Base-by-base conservation (phyloP, 2,113 vertebrate genomes). In the Athene cunicularia region DNA sequence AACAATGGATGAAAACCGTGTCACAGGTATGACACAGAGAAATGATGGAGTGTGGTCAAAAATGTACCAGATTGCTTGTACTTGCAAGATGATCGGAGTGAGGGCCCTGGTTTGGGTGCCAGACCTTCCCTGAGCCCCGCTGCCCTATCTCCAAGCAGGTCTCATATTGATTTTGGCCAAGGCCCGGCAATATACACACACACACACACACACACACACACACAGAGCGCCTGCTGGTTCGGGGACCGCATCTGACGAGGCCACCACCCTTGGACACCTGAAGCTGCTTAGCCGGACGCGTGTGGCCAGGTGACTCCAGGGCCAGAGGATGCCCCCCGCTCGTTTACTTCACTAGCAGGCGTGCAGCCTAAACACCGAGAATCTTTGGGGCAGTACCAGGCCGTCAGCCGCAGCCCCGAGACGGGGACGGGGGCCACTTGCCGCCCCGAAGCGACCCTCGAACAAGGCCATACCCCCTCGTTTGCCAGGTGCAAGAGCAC, bases 211-310 rank as follows among this genome's bases (percentile, higher is more conserved):
- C n/a, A n/a, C n/a, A n/a, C n/a, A n/a, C 26, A 33, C 19, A 1
- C 0, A 0, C 35, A 4, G 59, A 28, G 41, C 4, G 0, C 33
- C 35, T 15, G 22, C 13, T 12, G 28, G 2, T 52, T 56, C 9
- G 35, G 30, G 49, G 39, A 27, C 32, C 1, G 1, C 1, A 1
- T 6, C 30, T 1, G 8, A 8, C 39, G 3, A 20, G 17, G 58
- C 35, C 43, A 8, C 58, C 4, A 0, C 4, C 0, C 28, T 41
- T 5, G 23, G 50, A 24, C 49, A 9, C 47, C 52, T 43, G 27
- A 43, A 20, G 30, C 35, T 43, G 18, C 43, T 80, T 4, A 6
- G 23, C 41, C 7, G 28, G 22, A 27, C 1, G 0, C 4, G 0
- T 16, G 39, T n/a, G 60, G 18, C 74, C 27, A 1, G 16, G 8